phyloP scores from a whole-genome alignment of 2,797 vertebrate species.

The Enteromius viviparus region DNA sequence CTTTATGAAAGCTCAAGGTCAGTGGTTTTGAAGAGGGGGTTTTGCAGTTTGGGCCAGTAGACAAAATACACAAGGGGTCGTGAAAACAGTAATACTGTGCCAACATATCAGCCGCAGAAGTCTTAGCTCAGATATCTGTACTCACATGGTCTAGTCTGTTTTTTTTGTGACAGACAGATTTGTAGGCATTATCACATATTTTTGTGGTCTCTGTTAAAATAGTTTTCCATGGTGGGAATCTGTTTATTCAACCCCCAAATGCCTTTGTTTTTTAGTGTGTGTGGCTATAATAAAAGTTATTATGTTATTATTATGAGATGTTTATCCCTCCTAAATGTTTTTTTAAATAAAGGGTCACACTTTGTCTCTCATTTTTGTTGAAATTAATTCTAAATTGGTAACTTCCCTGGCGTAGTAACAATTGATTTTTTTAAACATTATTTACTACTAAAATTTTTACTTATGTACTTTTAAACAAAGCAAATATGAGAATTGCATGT shows the following conservation, averaged over 20 bases:
- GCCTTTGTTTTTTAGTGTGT: background rate
- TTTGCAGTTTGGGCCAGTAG: slow-evolving; percentile 9
- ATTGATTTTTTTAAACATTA: too few species aligned
- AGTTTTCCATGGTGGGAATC: background rate
- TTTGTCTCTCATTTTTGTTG: background rate
- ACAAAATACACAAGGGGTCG: slow-evolving; percentile 39
- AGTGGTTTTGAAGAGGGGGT: slow-evolving; percentile 17
- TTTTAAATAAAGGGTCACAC: background rate
- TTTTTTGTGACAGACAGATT: background rate
- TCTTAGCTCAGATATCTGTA: slow-evolving; percentile 15
- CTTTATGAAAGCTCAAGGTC: slow-evolving; percentile 25
- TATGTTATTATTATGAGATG: background rate
- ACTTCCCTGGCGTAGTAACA: background rate
- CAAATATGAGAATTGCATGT: background rate
- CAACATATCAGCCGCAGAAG: slow-evolving; percentile 41
- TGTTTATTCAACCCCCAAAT: background rate
- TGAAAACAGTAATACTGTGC: slow-evolving; percentile 41
- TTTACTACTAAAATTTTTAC: too few species aligned
- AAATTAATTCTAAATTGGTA: background rate
- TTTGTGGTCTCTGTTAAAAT: slow-evolving; percentile 8
- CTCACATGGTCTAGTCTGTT: background rate
- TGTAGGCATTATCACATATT: background rate
- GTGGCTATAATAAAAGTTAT: background rate
- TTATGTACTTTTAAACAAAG: background rate
- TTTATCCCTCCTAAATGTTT: background rate